Evolutionary conservation across 64 coral and sea anemone species (phyloP).

Genomic region (Actinia equina): DNA sequence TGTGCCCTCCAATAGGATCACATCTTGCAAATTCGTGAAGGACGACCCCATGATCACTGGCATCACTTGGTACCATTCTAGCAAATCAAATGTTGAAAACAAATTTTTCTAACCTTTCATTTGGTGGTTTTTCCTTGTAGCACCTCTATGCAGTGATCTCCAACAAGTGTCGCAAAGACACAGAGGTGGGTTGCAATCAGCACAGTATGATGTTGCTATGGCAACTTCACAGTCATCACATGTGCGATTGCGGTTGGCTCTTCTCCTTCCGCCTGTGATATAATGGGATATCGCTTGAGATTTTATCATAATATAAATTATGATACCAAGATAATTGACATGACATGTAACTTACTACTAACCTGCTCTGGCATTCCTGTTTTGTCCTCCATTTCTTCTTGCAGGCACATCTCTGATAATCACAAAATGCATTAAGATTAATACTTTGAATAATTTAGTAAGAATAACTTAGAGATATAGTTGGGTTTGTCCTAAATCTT

Average conservation of each 20-base stretch:
- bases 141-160: slow-evolving; percentile 39
- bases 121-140: slow-evolving; percentile 44
- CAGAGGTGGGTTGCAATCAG: slow-evolving; percentile 52
- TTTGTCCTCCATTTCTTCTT: background rate
- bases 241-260: slow-evolving; percentile 22
- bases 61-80: no score
- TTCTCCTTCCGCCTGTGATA: background rate
- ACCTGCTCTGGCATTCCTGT: background rate
- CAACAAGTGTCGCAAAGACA: slow-evolving; percentile 41
- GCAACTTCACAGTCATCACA: slow-evolving; percentile 53
- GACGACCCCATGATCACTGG: no score
- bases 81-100: no score
- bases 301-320: background rate
- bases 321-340: no score
- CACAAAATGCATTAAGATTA: background rate
- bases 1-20: no score
- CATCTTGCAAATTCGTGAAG: no score
- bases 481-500: no score
- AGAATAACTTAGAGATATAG: no score
- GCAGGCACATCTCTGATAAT: background rate
- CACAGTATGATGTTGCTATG: slow-evolving; percentile 38
- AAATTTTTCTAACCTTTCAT: slow-evolving; percentile 42
- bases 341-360: background rate
- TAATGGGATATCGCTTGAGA: background rate
- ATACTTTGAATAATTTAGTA: background rate